Base-by-base conservation (phyloP, 2,888 invertebrate species). In the Drosophila atripex region DNA sequence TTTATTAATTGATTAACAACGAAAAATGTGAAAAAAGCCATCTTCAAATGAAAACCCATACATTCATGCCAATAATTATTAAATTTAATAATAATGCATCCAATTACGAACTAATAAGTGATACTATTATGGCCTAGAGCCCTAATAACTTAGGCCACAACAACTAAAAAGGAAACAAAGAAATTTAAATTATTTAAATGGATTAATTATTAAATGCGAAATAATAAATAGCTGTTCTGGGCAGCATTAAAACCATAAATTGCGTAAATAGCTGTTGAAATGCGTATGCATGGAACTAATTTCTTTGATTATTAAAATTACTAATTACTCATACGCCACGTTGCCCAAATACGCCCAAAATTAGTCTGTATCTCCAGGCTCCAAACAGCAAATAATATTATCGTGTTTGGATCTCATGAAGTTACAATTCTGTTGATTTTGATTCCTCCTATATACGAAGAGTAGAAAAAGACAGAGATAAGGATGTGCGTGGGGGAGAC, bases 61-160 rank as follows among this genome's bases (percentile, higher is more conserved):
- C 21, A 45, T 46, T 52, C 28, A 25, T 39, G 53, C n/a, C 30
- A 52, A 66, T 65, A 53, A 46, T 58, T 58, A 57, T 58, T 32
- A 51, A 58, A 68, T 60, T n/a, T 21, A 47, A 60, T 32, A 41
- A 60, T 60, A 61, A 49, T 49, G 47, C 47, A 60, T 60, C 66
- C 78, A 86, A 84, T 86, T 86, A 84, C 73, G 84, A 73, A 71
- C 80, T 84, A 86, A 84, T 80, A 69, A 86, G 69, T 70, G 57
- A 54, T 53, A 77, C 80, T 80, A 70, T 65, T 68, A 69, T 61
- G 59, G 72, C 25, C 60, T 59, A 65, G 72, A 69, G 75, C 71
- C 72, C 49, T 56, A 35, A 71, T 77, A 66, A 71, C 63, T 76
- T 76, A 56, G 65, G 45, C 38, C 14, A 43, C 2, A 14, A 51